Evolutionary conservation across 2,888 invertebrate genomes (phyloP).

Genomic region (Tiliacea aurago): DNA sequence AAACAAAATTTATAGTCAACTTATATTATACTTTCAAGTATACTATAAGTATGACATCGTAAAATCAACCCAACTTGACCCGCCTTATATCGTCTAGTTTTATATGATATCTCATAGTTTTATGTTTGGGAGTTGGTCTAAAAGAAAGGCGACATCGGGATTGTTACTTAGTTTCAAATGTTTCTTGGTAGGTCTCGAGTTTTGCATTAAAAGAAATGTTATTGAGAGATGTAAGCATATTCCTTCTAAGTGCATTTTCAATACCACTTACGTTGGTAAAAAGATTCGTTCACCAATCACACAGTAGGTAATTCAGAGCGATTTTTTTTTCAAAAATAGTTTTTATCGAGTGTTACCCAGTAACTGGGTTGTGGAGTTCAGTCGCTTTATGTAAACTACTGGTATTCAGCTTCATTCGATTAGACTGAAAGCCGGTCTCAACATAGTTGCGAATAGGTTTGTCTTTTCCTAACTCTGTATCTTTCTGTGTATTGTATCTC

Average conservation of each 20-base stretch:
- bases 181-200: neutral
- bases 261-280: neutral
- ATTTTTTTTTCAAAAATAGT: neutral
- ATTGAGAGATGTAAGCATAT: neutral
- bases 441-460: too few relatives aligned
- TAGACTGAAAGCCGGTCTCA: too few relatives aligned
- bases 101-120: constrained; percentile 72
- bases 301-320: neutral
- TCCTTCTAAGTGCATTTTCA: neutral
- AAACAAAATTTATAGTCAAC: constrained; percentile 61
- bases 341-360: too few relatives aligned
- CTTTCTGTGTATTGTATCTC: too few relatives aligned
- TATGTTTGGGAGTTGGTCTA: constrained; percentile 57
- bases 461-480: too few relatives aligned
- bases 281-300: neutral
- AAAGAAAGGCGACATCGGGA: constrained; percentile 15
- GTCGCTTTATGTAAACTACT: too few relatives aligned
- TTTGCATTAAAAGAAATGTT: neutral
- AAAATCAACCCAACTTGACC: constrained; percentile 68
- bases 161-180: neutral
- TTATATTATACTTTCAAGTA: too few relatives aligned
- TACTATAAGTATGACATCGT: constrained; percentile 58
- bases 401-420: too few relatives aligned
- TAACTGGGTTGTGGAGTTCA: too few relatives aligned
- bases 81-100: constrained; percentile 66